Conservation (phyloP, 2,113 vertebrate species). For the Sinocyclocheilus maitianheensis region DNA sequence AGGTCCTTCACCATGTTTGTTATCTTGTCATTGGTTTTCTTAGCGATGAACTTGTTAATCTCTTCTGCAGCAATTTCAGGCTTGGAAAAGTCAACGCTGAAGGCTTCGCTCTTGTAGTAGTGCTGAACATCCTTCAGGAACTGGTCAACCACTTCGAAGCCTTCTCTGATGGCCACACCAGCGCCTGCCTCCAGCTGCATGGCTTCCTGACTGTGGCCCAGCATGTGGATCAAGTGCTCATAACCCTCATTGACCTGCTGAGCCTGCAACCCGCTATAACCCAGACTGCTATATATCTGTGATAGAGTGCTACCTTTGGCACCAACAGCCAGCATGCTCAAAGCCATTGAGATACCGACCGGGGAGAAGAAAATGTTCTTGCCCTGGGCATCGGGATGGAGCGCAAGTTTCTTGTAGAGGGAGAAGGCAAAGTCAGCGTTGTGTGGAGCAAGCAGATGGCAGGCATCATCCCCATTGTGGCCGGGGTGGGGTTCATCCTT, state of each 20-base stretch:
- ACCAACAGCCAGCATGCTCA: slow-evolving; percentile 69
- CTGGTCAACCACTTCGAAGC: slow-evolving; percentile 54
- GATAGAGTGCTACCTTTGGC: slow-evolving; percentile 61
- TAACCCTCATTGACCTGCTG: slow-evolving; percentile 67
- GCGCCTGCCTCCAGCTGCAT: slow-evolving; percentile 71
- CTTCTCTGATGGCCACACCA: slow-evolving; percentile 61
- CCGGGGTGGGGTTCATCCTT: slow-evolving; percentile 51
- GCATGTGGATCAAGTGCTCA: slow-evolving; percentile 64
- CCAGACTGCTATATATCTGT: slow-evolving; percentile 73
- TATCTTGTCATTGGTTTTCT: slow-evolving; percentile 76
- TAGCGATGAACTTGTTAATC: slow-evolving; percentile 72
- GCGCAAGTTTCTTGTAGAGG: slow-evolving; percentile 76
- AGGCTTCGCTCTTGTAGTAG: slow-evolving; percentile 64
- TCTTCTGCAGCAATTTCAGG: slow-evolving; percentile 62
- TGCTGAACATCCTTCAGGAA: slow-evolving; percentile 67
- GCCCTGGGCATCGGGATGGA: slow-evolving; percentile 49
- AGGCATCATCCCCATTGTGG: neutral
- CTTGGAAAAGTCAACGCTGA: slow-evolving; percentile 76
- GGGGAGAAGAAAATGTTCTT: slow-evolving; percentile 80
- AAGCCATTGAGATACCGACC: slow-evolving; percentile 68
- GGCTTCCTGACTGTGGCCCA: slow-evolving; percentile 63
- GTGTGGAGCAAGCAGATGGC: slow-evolving; percentile 57
- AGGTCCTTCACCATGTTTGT: slow-evolving; percentile 73
- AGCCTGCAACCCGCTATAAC: slow-evolving; percentile 61
- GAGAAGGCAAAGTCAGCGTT: slow-evolving; percentile 80